A percentile compares a stretch with the other conserved stretches of the same genome.
Conservation (phyloP, 2,113 vertebrate genomes). For the Crotalus tigris region DNA sequence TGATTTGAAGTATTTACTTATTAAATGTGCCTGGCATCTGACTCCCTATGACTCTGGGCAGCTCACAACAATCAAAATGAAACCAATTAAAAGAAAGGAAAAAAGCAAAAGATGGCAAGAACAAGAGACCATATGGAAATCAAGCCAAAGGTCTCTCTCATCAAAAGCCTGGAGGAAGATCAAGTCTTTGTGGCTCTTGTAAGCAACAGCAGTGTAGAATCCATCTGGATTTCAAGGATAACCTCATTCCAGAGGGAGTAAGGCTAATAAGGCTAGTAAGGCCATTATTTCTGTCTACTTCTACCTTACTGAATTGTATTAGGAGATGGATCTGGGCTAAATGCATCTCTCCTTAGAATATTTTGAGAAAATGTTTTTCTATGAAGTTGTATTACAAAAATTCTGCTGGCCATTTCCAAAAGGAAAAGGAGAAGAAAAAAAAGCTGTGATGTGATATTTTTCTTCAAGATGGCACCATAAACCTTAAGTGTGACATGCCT, state of each 20-base stretch:
- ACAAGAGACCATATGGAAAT: background rate
- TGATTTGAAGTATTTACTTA: background rate
- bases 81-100: background rate
- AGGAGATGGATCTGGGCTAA: background rate
- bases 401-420: background rate
- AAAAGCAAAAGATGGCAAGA: background rate
- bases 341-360: background rate
- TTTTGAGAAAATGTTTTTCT: background rate
- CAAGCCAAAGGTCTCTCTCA: background rate
- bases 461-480: background rate
- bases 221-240: background rate
- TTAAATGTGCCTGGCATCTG: background rate
- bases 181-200: background rate
- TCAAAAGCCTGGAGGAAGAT: background rate
- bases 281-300: background rate
- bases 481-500: background rate
- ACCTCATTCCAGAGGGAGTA: background rate
- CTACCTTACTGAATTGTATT: background rate
- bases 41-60: background rate
- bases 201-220: background rate
- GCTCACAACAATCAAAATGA: background rate
- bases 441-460: background rate
- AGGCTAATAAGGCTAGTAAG: background rate
- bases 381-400: background rate
- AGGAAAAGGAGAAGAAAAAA: fast-evolving